Conservation (phyloP, 2,797 vertebrate genomes). For the Ambastaia sidthimunki region DNA sequence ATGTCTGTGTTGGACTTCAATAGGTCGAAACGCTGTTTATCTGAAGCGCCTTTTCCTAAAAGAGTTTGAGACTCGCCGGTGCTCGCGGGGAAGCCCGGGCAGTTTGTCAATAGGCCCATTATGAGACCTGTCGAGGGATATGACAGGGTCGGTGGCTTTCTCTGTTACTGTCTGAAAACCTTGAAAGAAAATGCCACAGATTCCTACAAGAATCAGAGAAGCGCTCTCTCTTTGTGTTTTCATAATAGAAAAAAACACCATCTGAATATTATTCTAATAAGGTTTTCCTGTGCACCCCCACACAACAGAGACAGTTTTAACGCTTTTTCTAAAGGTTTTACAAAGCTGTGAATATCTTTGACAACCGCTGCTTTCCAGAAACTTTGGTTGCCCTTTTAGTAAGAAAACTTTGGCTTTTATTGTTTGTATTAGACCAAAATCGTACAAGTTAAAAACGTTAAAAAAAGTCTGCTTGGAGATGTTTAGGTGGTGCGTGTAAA, state of each 20-base stretch:
- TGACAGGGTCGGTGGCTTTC: constrained; percentile 45
- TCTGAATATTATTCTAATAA: background rate
- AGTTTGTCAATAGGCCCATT: constrained; percentile 59
- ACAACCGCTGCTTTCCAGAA: no score
- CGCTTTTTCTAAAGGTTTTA: no score
- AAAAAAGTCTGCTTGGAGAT: background rate
- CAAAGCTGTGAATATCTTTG: no score
- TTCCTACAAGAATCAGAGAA: constrained; percentile 31
- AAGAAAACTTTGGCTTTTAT: no score
- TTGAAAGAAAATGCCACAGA: constrained; percentile 27
- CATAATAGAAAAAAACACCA: constrained; percentile 2
- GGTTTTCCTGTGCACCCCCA: background rate
- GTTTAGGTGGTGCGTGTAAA: background rate
- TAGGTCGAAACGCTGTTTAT: constrained; percentile 46
- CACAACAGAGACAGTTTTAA: no score
- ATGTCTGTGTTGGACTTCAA: constrained; percentile 40
- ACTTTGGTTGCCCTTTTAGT: no score
- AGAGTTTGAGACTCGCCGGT: constrained; percentile 29
- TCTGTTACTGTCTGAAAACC: constrained; percentile 37
- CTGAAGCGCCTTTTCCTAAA: constrained; percentile 47
- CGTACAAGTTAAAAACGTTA: no score
- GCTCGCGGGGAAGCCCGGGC: constrained; percentile 41
- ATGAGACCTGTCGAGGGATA: constrained; percentile 54
- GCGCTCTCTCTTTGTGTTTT: constrained; percentile 3
- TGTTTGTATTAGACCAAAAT: background rate